These are phyloP conservation scores for Zaprionus gabonicus DNA, from an alignment of 1,140 invertebrate species.

Conservation along the genomic window DNA sequence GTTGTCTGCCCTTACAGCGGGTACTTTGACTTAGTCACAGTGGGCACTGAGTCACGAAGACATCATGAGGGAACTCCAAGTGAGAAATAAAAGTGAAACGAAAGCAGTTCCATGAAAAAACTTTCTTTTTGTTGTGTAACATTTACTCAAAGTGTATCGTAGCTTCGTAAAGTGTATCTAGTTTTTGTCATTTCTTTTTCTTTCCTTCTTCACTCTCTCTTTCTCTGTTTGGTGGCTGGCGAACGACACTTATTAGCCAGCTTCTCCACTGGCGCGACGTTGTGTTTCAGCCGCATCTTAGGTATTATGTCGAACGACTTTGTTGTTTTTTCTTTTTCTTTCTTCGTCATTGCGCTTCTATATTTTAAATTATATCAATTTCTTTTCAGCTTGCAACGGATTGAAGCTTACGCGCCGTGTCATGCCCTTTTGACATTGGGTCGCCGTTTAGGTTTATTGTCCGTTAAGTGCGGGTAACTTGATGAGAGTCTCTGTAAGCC, in stretches of 20 bases:
- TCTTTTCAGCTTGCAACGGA: constrained; percentile 53
- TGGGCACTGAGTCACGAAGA: constrained; percentile 27
- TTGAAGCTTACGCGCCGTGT: constrained; percentile 22
- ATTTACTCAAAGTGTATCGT: neutral
- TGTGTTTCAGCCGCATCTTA: constrained; percentile 21
- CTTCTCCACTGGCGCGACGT: constrained; percentile 23
- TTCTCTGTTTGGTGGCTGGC: constrained; percentile 33
- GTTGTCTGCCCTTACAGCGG: constrained; percentile 44
- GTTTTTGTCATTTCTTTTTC: neutral
- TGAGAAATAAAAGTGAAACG: neutral
- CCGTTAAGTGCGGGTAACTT: constrained; percentile 63
- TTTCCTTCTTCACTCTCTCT: constrained; percentile 4
- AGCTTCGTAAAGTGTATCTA: constrained; percentile 23
- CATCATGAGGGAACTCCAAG: neutral
- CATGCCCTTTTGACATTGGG: constrained; percentile 27
- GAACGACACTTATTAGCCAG: constrained; percentile 69
- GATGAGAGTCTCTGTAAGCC: constrained; percentile 32
- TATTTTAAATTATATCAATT: constrained; percentile 76
- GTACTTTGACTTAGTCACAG: constrained; percentile 49
- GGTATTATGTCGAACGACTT: constrained; percentile 34
- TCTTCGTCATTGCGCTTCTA: constrained; percentile 13
- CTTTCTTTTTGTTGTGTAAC: neutral
- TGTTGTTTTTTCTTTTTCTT: constrained; percentile 25
- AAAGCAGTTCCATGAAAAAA: no score
- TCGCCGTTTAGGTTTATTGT: constrained; percentile 69